Conservation (phyloP, 2,113 vertebrate genomes). For the Gymnobelideus leadbeateri region DNA sequence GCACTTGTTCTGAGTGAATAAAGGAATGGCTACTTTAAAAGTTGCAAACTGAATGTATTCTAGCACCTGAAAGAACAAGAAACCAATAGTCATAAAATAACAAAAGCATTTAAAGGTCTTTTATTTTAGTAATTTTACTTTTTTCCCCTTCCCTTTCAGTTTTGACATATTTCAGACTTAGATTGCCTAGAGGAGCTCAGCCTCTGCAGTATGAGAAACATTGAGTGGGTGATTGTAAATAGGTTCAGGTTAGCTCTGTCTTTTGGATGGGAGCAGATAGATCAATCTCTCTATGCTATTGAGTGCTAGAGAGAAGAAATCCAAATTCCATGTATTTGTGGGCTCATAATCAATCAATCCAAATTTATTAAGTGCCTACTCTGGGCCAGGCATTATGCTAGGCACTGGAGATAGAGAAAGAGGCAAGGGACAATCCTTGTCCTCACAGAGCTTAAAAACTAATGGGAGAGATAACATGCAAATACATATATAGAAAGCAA, state of each 20-base stretch:
- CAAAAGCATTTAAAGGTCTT: background rate
- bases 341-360: background rate
- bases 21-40: conserved; percentile 36
- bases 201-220: background rate
- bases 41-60: conserved; percentile 34
- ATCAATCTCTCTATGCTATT: background rate
- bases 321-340: background rate
- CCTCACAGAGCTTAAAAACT: background rate
- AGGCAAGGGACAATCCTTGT: background rate
- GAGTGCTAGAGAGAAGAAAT: background rate
- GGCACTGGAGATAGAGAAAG: background rate
- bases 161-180: conserved; percentile 37
- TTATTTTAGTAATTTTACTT: conserved; percentile 7
- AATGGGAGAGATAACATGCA: background rate
- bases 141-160: background rate
- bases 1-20: conserved; percentile 13
- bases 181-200: background rate
- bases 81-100: background rate
- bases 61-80: conserved; percentile 10
- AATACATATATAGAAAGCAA: background rate
- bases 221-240: conserved; percentile 9
- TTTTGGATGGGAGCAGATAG: background rate
- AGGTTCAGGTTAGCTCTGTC: background rate
- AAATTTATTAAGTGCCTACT: background rate
- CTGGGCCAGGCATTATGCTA: background rate